These are phyloP conservation scores for Chascanopsetta lugubris DNA, from an alignment of 2,113 vertebrate genomes.

Conservation along the genomic window DNA sequence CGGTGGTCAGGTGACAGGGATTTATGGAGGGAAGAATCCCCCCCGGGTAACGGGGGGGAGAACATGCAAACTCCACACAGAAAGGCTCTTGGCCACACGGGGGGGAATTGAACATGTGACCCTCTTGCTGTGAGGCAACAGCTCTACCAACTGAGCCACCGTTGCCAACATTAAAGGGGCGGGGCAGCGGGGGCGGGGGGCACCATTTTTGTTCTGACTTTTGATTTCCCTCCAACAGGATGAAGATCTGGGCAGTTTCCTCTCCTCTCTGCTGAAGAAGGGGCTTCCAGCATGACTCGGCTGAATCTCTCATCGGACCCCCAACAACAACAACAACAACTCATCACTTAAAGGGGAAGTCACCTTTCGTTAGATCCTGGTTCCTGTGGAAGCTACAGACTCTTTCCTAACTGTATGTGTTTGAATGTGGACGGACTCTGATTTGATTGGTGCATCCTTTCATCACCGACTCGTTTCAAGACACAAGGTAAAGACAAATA, in stretches of 20 bases:
- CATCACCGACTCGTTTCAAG: neutral
- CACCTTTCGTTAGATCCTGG: neutral
- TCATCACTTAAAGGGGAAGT: neutral
- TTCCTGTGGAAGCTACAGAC: neutral
- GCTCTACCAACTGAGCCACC: too few species aligned
- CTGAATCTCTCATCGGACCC: conserved; percentile 58
- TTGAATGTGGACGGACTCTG: neutral
- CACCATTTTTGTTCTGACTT: neutral
- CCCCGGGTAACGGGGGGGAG: too few species aligned
- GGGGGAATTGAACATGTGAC: too few species aligned
- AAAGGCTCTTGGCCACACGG: too few species aligned
- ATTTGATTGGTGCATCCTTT: neutral
- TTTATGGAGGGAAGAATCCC: too few species aligned
- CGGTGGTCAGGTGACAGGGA: too few species aligned
- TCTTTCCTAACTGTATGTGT: neutral
- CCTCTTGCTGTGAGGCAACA: too few species aligned
- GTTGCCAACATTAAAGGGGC: too few species aligned
- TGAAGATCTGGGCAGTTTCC: conserved; percentile 94
- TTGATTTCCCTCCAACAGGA: conserved; percentile 79
- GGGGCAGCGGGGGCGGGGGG: too few species aligned
- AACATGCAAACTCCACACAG: too few species aligned
- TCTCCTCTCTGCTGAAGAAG: conserved; percentile 91
- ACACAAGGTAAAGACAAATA: conserved; percentile 1
- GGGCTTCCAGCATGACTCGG: conserved; percentile 85
- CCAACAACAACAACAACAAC: neutral